Evolutionary conservation across 2,113 vertebrate genomes (phyloP), one percentile per base, ranked within the genome.

Genomic region (Sebastes schlegelii): DNA sequence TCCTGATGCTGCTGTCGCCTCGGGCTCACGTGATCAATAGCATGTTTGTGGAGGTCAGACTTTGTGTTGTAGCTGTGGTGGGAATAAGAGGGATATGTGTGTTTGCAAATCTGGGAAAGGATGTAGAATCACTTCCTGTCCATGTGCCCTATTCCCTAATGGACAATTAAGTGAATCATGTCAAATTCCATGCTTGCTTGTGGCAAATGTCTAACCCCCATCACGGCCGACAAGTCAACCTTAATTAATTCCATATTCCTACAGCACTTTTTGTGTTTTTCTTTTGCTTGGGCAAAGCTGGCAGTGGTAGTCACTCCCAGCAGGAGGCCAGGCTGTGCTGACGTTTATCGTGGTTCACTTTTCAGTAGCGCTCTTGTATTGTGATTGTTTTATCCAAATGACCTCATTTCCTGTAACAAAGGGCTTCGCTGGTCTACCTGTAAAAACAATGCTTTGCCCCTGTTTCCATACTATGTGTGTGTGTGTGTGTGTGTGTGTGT

Each of bases 81-180:
- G 86, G 89, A 91, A 90, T 43, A 60, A 62, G 78, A 79, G 34
- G 49, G 57, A 77, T 73, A 34, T 61, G 45, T 46, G 61, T 52
- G 58, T 77, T 23, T 49, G 58, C 6, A 83, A 81, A 86, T 90
- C 87, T 93, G 92, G 91, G 90, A 94, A 92, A 91, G 90, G 85
- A 93, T 91, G 79, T 72, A 63, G 80, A 86, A 83, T 86, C 80
- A 79, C 87, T 90, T 94, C 93, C 91, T 88, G 72, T 88, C 80
- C 57, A 19, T 70, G 60, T 86, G 63, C 64, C 62, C 51, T 52
- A 65, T 66, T 91, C 85, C 91, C 92, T 54, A 9, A 68, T 85
- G 93, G 64, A 84, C 75, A 71, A 80, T 89, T 88, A 88, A 65
- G 77, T 88, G 86, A 93, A 90, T 93, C 91, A 91, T 90, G 69